phyloP scores from a whole-genome alignment of 2,888 invertebrate genomes.

The Amitus sp. region DNA sequence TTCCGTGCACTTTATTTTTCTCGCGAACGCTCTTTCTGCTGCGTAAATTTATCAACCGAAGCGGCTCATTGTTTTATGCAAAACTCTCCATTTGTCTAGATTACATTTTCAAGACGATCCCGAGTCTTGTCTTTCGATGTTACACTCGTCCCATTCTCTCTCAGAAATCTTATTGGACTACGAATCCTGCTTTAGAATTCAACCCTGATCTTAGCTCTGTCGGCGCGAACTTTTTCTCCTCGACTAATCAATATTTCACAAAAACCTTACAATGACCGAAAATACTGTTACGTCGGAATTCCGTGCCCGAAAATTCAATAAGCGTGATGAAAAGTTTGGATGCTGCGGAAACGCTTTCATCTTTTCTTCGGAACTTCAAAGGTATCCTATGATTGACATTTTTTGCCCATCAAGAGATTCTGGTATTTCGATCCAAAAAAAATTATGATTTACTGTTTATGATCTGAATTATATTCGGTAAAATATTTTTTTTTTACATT shows the following conservation, averaged over 20 bases:
- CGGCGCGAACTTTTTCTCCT: slow-evolving; percentile 8
- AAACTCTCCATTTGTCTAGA: slow-evolving; percentile 40
- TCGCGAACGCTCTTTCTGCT: slow-evolving; percentile 2
- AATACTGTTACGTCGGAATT: neutral
- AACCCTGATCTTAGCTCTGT: slow-evolving; percentile 8
- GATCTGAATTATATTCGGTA: too few relatives aligned
- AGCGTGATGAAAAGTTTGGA: neutral
- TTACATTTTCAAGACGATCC: slow-evolving; percentile 38
- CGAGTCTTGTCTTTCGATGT: slow-evolving; percentile 8
- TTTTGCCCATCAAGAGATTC: too few relatives aligned
- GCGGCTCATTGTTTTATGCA: slow-evolving; percentile 43
- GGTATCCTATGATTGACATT: too few relatives aligned
- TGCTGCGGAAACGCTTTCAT: too few relatives aligned
- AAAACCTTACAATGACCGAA: neutral
- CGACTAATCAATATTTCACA: slow-evolving; percentile 3
- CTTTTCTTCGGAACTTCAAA: too few relatives aligned
- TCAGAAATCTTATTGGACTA: slow-evolving; percentile 14
- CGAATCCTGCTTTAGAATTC: slow-evolving; percentile 25
- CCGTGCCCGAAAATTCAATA: neutral
- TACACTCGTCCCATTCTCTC: slow-evolving; percentile 5
- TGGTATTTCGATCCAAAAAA: too few relatives aligned
- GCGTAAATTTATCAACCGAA: slow-evolving; percentile 20
- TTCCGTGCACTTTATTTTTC: slow-evolving; percentile 22
- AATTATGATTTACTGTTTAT: too few relatives aligned
- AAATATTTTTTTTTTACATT: too few relatives aligned